Conservation (phyloP, 2,113 vertebrate genomes). For the Gasterosteus nipponicus region DNA sequence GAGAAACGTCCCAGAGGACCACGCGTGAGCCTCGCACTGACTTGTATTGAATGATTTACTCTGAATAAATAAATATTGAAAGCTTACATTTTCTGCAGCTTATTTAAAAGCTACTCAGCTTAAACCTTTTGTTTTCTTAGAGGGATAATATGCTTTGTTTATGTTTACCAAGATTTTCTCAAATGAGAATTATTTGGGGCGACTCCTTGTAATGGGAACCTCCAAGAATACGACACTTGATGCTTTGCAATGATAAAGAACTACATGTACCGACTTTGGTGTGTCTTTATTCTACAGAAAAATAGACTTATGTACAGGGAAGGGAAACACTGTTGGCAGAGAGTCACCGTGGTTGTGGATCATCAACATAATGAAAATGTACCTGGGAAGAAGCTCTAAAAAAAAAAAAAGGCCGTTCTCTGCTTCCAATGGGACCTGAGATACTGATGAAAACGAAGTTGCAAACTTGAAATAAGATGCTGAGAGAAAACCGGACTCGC, state of each 20-base stretch:
- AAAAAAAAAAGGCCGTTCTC: background rate
- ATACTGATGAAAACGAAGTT: background rate
- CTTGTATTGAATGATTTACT: conserved; percentile 26
- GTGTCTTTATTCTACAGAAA: background rate
- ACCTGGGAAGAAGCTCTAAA: conserved; percentile 31
- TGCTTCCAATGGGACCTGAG: background rate
- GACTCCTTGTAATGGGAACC: background rate
- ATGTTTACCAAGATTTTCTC: background rate
- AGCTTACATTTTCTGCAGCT: background rate
- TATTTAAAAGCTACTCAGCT: background rate
- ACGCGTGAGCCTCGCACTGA: background rate
- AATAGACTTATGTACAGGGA: background rate
- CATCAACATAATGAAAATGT: conserved; percentile 25
- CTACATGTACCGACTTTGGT: background rate
- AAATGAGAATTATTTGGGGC: background rate
- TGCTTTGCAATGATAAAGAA: background rate
- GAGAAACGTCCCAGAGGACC: background rate
- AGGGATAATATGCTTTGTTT: background rate
- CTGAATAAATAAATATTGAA: conserved; percentile 53
- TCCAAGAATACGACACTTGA: background rate
- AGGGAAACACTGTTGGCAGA: background rate
- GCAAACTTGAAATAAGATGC: background rate
- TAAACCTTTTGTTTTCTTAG: background rate
- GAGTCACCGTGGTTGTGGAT: background rate
- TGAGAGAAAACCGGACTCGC: background rate